Percentiles rank a stretch among this genome's conserved stretches.
Evolutionary conservation across 2,888 invertebrate species (phyloP).

Genomic region (Phengaris alcon): DNA sequence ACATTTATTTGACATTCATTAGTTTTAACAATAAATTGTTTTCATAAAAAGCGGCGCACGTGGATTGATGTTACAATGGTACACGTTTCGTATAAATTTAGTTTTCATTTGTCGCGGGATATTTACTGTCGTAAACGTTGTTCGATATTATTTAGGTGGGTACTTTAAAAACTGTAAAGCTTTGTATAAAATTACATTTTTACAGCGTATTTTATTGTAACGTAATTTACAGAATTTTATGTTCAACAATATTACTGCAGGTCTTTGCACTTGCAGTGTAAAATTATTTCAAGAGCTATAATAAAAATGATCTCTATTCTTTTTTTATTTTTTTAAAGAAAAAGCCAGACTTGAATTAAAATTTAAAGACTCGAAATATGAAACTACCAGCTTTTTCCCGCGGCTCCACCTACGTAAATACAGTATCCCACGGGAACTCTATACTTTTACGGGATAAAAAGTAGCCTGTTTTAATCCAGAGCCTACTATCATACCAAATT

Average conservation of each 20-base stretch:
- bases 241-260: not conserved
- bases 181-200: not conserved
- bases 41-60: not conserved
- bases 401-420: no score
- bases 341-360: no score
- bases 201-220: not conserved
- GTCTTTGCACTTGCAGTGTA: not conserved
- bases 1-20: constrained; percentile 21
- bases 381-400: not conserved
- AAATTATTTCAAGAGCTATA: not conserved
- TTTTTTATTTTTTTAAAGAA: not conserved
- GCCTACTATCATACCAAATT: no score
- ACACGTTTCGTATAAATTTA: not conserved
- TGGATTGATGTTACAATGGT: not conserved
- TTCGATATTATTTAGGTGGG: not conserved
- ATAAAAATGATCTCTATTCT: not conserved
- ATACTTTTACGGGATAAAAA: no score
- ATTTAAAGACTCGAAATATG: not conserved
- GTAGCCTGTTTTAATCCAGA: no score
- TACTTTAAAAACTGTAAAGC: not conserved
- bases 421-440: no score
- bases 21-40: constrained; percentile 11
- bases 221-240: not conserved
- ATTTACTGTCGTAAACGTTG: not conserved
- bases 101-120: constrained; percentile 5